phyloP scores from a whole-genome alignment of 2,797 vertebrate genomes.

The Labeo calbasu region DNA sequence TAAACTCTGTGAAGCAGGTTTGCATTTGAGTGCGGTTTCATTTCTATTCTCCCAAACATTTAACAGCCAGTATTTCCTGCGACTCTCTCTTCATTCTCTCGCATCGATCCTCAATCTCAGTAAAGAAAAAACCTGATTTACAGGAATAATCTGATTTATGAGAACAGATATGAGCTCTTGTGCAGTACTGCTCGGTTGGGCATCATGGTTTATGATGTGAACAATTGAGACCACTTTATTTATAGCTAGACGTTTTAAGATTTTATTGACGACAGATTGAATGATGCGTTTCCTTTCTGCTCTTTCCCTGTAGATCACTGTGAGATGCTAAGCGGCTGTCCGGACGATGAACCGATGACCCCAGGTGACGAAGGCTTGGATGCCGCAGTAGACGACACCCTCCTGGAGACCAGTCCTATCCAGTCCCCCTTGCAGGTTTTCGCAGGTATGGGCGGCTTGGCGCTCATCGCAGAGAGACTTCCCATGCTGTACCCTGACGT shows the following conservation, averaged over 20 bases:
- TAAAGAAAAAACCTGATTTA: conserved; percentile 32
- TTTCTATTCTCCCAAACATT: conserved; percentile 14
- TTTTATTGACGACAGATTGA: conserved; percentile 6
- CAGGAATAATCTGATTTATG: conserved; percentile 39
- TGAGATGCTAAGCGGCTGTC: conserved; percentile 89
- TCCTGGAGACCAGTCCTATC: conserved; percentile 94
- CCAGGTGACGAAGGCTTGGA: conserved; percentile 92
- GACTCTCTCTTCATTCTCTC: conserved; percentile 1
- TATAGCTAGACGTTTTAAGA: background rate
- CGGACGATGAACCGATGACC: conserved; percentile 91
- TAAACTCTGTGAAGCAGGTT: conserved; percentile 10
- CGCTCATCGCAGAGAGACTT: conserved; percentile 95
- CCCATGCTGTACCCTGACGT: conserved; percentile 99
- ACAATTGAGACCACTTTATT: conserved; percentile 38
- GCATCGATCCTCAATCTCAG: conserved; percentile 15
- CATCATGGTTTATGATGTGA: conserved; percentile 42
- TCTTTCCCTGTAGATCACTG: conserved; percentile 81
- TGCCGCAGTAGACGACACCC: conserved; percentile 87
- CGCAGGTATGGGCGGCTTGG: conserved; percentile 96
- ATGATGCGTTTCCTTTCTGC: conserved; percentile 5
- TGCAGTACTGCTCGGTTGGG: conserved; percentile 14
- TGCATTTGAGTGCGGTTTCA: background rate
- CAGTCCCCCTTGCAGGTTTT: conserved; percentile 98
- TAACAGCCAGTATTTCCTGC: conserved; percentile 15
- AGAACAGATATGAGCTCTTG: conserved; percentile 28